Base-by-base conservation (phyloP, 37 sponge, comb jelly and placozoan genomes). In the Crambe crambe region DNA sequence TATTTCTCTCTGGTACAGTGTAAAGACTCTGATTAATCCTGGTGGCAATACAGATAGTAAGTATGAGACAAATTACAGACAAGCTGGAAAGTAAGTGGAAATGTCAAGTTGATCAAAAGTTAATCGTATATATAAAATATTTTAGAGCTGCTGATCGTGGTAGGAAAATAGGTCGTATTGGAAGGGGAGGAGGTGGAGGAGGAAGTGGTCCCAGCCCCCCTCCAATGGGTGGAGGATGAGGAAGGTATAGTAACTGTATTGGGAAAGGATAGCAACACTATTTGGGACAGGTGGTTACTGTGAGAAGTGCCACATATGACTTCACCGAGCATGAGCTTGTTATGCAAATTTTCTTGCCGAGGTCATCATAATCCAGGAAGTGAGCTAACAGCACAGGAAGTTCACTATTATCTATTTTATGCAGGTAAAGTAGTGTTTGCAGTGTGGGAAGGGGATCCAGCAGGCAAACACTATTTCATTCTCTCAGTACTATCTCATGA, bases 181-280 rank as follows among this genome's bases (percentile, higher is more conserved):
- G 85, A 35, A 43, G 78, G 43, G 63, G 71, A 42, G 85, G 85
- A 30, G 71, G 84, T 3, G 32, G 77, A 30, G 69, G 82, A 4
- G 51, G 76, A 2, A 18, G 69, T 54, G 70, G 75, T 15, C 78
- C 85, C 62, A 54, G 78, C 34, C 72, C 85, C 20, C 85, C 85
- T 5, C 77, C 77, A n/a, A 77, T 77, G 85, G 85, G 78, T n/a
- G 85, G 85, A 17, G 85, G 85, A 77, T 76, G 85, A 85, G 72
- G 85, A 69, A 69, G 85, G 78, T 76, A 20, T 2, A 12, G 61
- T 26, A n/a, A 51, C 54, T 18, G 54, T 18, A 9, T 18, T 18
- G 54, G 54, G 15, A 51, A 51, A 15, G 54, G 54, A 51, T n/a
- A n/a, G n/a, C n/a, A n/a, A n/a, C n/a, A n/a, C n/a, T n/a, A n/a